These are phyloP conservation scores for Lissocephala sabroskyi DNA, from an alignment of 2,888 invertebrate genomes.

Conservation along the genomic window DNA sequence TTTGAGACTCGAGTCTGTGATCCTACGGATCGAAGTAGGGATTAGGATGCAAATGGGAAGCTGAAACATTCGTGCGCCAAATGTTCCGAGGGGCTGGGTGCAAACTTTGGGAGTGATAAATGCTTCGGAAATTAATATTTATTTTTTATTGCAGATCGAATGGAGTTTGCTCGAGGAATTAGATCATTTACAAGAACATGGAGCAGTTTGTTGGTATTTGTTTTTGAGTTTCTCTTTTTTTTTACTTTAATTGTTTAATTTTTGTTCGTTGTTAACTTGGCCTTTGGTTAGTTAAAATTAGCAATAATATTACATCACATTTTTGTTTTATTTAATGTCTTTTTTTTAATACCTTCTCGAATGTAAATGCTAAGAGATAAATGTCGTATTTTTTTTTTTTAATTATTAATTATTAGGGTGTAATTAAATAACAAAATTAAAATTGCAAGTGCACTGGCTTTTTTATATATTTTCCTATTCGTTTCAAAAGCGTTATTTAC, in stretches of 20 bases:
- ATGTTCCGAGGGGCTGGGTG: too few species aligned
- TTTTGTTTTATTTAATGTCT: constrained; percentile 37
- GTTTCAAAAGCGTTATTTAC: constrained; percentile 54
- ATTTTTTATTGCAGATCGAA: constrained; percentile 53
- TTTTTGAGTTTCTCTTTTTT: constrained; percentile 13
- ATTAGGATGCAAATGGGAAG: neutral
- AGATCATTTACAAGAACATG: constrained; percentile 56
- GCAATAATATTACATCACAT: constrained; percentile 65
- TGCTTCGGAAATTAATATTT: constrained; percentile 2
- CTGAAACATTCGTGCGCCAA: too few species aligned
- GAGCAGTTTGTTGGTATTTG: constrained; percentile 5
- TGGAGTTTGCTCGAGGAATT: constrained; percentile 17
- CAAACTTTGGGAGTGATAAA: constrained; percentile 3
- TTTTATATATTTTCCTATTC: constrained; percentile 13
- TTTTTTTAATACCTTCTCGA: constrained; percentile 27
- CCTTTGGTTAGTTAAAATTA: constrained; percentile 73
- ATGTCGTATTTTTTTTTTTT: too few species aligned
- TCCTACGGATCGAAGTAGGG: constrained; percentile 1
- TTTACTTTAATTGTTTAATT: constrained; percentile 7
- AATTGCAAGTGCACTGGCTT: constrained; percentile 60
- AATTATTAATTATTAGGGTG: constrained; percentile 23
- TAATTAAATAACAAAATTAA: constrained; percentile 30
- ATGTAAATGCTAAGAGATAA: constrained; percentile 33
- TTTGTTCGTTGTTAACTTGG: constrained; percentile 70
- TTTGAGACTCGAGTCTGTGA: neutral